Evolutionary conservation across 1,140 invertebrate genomes (phyloP).

Genomic region (Zaprionus davidi): DNA sequence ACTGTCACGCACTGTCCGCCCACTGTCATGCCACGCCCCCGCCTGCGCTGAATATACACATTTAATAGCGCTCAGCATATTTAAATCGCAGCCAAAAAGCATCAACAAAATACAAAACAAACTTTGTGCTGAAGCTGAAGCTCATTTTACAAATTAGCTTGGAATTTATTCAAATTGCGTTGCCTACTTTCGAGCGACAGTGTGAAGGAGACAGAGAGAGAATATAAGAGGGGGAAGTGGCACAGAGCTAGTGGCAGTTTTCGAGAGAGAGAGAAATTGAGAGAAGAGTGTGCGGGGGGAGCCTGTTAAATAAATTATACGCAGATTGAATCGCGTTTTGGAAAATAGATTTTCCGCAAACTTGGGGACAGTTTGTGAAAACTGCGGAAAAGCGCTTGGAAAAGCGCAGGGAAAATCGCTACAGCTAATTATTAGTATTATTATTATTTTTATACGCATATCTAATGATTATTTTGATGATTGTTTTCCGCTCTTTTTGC

Average conservation of each 20-base stretch:
- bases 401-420: background rate
- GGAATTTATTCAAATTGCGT: slow-evolving; percentile 75
- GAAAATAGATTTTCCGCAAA: background rate
- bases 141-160: slow-evolving; percentile 71
- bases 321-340: slow-evolving; percentile 11
- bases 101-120: slow-evolving; percentile 56
- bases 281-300: background rate
- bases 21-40: slow-evolving; percentile 3
- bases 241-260: too few relatives aligned
- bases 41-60: slow-evolving; percentile 29
- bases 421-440: background rate
- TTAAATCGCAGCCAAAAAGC: slow-evolving; percentile 64
- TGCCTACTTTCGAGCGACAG: slow-evolving; percentile 49
- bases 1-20: slow-evolving; percentile 49
- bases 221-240: background rate
- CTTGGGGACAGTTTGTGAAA: background rate
- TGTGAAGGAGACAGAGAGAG: slow-evolving; percentile 16
- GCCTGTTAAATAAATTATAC: slow-evolving; percentile 31
- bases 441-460: slow-evolving; percentile 1
- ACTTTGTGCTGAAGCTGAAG: slow-evolving; percentile 48
- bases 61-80: slow-evolving; percentile 74
- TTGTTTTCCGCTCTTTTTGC: background rate
- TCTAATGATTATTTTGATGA: slow-evolving; percentile 1
- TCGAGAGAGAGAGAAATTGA: background rate
- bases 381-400: background rate